Evolutionary conservation across 2,113 vertebrate genomes (phyloP).

Genomic region (Vulpes lagopus): DNA sequence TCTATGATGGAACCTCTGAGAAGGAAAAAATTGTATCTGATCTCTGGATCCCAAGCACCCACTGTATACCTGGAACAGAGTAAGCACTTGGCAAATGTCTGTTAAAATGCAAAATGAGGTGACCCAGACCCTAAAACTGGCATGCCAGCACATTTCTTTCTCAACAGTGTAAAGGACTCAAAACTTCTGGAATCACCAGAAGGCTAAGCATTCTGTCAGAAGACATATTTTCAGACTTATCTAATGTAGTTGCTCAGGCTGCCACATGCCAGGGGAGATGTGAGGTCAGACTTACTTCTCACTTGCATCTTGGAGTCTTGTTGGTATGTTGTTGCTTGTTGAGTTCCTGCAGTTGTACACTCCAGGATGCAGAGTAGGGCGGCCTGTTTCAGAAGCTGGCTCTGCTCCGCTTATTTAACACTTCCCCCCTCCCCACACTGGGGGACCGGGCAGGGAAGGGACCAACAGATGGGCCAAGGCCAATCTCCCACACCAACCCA

Average conservation of each 20-base stretch:
- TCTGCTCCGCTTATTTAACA: background rate
- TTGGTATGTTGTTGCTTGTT: no score
- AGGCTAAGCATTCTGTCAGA: background rate
- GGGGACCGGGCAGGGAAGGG: background rate
- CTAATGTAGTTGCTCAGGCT: fast-evolving
- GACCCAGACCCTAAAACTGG: background rate
- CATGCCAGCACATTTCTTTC: background rate
- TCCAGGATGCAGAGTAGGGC: background rate
- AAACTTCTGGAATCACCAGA: background rate
- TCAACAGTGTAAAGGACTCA: background rate
- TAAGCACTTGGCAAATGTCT: background rate
- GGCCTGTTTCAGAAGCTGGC: background rate
- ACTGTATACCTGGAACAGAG: fast-evolving
- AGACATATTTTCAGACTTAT: background rate
- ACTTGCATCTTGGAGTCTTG: background rate
- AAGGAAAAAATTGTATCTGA: background rate
- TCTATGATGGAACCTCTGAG: background rate
- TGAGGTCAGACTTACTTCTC: background rate
- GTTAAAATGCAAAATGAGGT: background rate
- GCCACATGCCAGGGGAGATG: fast-evolving
- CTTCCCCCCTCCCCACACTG: background rate
- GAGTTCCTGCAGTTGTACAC: background rate
- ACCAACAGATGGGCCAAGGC: background rate
- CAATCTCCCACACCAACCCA: background rate
- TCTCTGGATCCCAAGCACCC: background rate